Conservation (phyloP, 2,888 invertebrate species). For the Eupithecia insigniata region DNA sequence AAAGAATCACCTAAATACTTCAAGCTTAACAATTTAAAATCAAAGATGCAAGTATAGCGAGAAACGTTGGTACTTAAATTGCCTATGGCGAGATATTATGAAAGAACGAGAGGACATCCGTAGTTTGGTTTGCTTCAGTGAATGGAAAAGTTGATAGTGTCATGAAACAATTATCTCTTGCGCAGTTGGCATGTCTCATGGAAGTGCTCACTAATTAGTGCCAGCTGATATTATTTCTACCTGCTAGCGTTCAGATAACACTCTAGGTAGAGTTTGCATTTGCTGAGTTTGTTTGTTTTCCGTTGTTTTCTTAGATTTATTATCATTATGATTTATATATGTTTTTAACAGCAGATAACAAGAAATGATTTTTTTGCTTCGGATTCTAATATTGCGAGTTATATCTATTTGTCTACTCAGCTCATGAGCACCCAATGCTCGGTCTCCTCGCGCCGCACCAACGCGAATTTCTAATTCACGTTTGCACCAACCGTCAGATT, state of each 20-base stretch:
- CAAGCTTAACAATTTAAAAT: too few relatives aligned
- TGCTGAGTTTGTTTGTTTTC: not conserved
- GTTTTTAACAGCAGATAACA: too few relatives aligned
- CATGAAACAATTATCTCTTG: constrained; percentile 35
- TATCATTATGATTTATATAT: not conserved
- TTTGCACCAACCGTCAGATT: not conserved
- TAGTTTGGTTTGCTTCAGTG: not conserved
- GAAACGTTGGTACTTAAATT: too few relatives aligned
- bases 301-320: not conserved
- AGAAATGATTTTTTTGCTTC: too few relatives aligned
- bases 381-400: too few relatives aligned
- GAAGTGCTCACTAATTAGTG: constrained; percentile 36
- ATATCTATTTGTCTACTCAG: too few relatives aligned
- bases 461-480: not conserved
- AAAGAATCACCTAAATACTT: too few relatives aligned
- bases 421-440: too few relatives aligned
- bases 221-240: constrained; percentile 36
- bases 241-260: constrained; percentile 24
- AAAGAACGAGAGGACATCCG: not conserved
- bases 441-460: not conserved
- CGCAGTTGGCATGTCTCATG: constrained; percentile 44
- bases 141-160: constrained; percentile 5
- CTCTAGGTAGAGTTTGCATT: not conserved
- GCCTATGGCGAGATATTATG: not conserved
- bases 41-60: too few relatives aligned